Evolutionary conservation across 1,140 invertebrate species (phyloP).

Genomic region (Drosophila navojoa): DNA sequence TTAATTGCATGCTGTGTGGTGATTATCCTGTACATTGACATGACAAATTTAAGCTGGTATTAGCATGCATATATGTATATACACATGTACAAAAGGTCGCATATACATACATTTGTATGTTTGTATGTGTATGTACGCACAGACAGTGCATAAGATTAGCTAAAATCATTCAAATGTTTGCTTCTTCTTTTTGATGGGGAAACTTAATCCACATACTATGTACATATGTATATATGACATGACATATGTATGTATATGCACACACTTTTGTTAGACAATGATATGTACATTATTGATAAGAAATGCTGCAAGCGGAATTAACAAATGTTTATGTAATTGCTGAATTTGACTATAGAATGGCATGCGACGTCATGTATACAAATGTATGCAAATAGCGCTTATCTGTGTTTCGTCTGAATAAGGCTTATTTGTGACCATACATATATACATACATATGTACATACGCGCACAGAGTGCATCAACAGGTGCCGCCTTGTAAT

Average conservation of each 20-base stretch:
- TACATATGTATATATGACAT: background rate
- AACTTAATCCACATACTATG: background rate
- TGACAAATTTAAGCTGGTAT: conserved; percentile 18
- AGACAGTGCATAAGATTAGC: background rate
- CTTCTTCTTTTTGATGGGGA: background rate
- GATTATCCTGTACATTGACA: conserved; percentile 34
- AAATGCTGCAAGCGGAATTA: background rate
- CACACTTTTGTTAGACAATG: background rate
- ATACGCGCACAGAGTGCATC: conserved; percentile 3
- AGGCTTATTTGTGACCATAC: conserved; percentile 8
- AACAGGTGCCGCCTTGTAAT: conserved; percentile 21
- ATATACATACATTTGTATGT: background rate
- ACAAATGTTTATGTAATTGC: conserved; percentile 6
- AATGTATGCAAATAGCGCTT: conserved; percentile 1
- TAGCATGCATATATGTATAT: background rate
- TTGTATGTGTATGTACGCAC: background rate
- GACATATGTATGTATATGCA: background rate
- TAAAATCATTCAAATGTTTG: background rate
- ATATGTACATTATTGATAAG: conserved; percentile 6
- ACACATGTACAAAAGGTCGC: background rate
- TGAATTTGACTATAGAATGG: background rate
- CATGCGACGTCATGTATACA: conserved; percentile 8
- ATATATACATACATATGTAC: background rate
- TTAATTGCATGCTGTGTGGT: conserved; percentile 25
- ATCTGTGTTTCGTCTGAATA: conserved; percentile 19